Evolutionary conservation across 2,888 invertebrate species (phyloP), one percentile per base, ranked within the genome.

Genomic region (Silvanus unidentatus): DNA sequence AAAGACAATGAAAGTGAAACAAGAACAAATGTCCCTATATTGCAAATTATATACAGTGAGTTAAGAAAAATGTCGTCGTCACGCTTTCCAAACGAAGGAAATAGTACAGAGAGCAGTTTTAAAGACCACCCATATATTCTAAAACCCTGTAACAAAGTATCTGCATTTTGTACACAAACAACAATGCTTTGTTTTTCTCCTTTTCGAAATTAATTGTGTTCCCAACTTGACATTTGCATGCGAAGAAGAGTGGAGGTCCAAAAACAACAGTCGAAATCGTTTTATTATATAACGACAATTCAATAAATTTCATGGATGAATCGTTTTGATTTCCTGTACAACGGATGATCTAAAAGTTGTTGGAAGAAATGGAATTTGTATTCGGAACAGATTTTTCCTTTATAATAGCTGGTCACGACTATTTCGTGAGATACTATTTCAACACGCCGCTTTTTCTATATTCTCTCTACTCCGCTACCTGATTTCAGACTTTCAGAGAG

Each of bases 291-390:
- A 40, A 37, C 37, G 12, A 29, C 45, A 12, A 32, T 41, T 45
- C 45, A 38, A 45, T 45, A 45, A 45, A 45, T 45, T 45, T 45
- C 45, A 45, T 45, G 45, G 45, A 45, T 45, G 45, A 38, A 12
- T 45, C 41, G 45, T 13, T 38, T 45, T 36, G 45, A 38, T 45
- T 45, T 45, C 41, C 45, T 45, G 45, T 36, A 35, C 29, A 29
- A 40, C 37, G 34, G 39, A 27, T 15, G 11, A 16, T 9, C 37
- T 12, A 37, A 37, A 3, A 3, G 8, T 5, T 22, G 22, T 22
- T 22, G 22, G 3, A 22, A 5, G 8, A 22, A 8, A 5, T 22
- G 45, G 41, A 45, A 45, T 41, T 41, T 45, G 41, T 45, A 41
- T 28, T 30, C 29, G 34, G 41, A 28, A 37, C 37, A 14, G 40